Base-by-base conservation (phyloP, 2,113 vertebrate genomes). In the Excalfactoria chinensis region DNA sequence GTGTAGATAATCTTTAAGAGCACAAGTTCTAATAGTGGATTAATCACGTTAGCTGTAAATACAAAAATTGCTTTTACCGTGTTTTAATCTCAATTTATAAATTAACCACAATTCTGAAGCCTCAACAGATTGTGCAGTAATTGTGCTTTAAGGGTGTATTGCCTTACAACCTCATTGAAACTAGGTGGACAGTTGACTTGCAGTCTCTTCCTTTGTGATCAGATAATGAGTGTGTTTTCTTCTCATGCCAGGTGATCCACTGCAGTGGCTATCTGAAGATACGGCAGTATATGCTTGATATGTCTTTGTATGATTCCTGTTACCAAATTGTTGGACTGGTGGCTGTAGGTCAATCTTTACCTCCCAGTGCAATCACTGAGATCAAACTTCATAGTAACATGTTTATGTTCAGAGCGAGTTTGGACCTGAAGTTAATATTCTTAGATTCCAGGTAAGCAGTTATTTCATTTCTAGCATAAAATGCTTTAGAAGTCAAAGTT, bases 221-320 rank as follows among this genome's bases (percentile, higher is more conserved):
- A 32, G 5, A 13, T 22, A 40, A 69, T 91, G 89, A 96, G 28
- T 59, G 15, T 69, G 30, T 79, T 85, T 83, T 84, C 72, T 89
- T 74, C 74, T 44, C 28, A 8, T 73, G 46, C 58, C 96, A 99
- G 99, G 99, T 99, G 80, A 99, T 99, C 96, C 99, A 99, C 80
- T 99, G 99, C 98, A 99, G 99, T 2, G 99, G 99, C 63, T 99
- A 99, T 95, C 62, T 99, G 97, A 99, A 99, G 97, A 98, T 99
- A 86, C 98, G 98, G 8, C 99, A 99, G 95, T 99, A 98, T 79
- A 96, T 98, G 97, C 96, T 99, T 97, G 99, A 99, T 74, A 97
- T 99, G 97, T 96, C 98, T 11, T 89, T 98, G 79, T 99, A 98
- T 1, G 98, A 99, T 60, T 98, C 98, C 88, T 99, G 99, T 41